Base-by-base conservation (phyloP, 2,797 vertebrate genomes). In the Cynodonichthys magdalenae region DNA sequence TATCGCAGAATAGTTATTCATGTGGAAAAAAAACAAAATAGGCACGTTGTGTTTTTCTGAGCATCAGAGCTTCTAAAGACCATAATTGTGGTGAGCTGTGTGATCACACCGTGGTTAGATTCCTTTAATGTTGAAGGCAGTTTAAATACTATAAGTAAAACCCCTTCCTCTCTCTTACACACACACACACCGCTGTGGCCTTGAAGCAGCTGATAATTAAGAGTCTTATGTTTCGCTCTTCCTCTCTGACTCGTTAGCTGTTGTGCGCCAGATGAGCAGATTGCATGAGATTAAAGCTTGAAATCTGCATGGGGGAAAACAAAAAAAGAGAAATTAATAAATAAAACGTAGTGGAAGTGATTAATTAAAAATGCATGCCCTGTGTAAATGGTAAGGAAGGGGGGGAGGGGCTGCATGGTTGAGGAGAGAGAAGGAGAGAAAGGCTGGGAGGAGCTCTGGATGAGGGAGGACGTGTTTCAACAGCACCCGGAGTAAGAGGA, bases 111-210 rank as follows among this genome's bases (percentile, higher is more conserved):
- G 81, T 79, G 74, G 76, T 81, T 76, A 72, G 77, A 82, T 86
- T 74, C 82, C 66, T 85, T 88, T 79, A 77, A 79, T 85, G 81
- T 72, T 68, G 58, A 67, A 86, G 80, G 82, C 86, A 83, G 69
- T 90, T 90, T 89, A 92, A 93, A 90, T 92, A 82, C 84, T 84
- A 80, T 52, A 66, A 68, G 64, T 81, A 70, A 84, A 87, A 90
- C 80, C 82, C 71, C 67, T 83, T 77, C 67, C 55, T 82, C 24
- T 24, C 24, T 24, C 24, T 2, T 3, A 24, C 71, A 75, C 51
- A 36, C 53, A 50, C 62, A 53, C 61, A 47, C 53, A 67, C 69
- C 9, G 31, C 63, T 63, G 51, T 77, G 67, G 70, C 73, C 66
- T 63, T 78, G 75, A 64, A 85, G 71, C 77, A 80, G 61, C 83